Base-by-base conservation (phyloP, 2,888 invertebrate species). In the Caenorhabditis sp. region DNA sequence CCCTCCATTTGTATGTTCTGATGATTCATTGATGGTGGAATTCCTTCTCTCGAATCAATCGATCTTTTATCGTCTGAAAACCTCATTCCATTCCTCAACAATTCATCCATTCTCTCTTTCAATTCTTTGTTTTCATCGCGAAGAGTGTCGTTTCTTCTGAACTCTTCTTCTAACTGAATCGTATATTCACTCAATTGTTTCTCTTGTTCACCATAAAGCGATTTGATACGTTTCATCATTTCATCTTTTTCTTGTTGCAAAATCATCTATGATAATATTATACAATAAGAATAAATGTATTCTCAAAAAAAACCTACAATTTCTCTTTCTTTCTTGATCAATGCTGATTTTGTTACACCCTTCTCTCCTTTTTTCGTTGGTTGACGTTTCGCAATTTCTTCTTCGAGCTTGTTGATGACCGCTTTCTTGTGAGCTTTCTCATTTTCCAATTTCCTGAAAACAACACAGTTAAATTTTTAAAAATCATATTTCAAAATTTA, bases 301-400 rank as follows among this genome's bases (percentile, higher is more conserved):
- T n/a, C n/a, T n/a, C n/a, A n/a, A n/a, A n/a, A 25, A 12, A 14
- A 31, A 26, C 49, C 59, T 27, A 82, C 93, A 88, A 93, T 95
- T 89, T 97, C 96, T 88, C 96, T 95, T 86, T 94, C 93, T 90
- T 97, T 97, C 90, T 91, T 81, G 21, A 93, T 94, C 67, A 97
- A 90, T 88, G 97, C 96, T 10, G 65, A 61, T 88, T 95, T 95
- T 5, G 92, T 67, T n/a, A 72, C 59, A 7, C 73, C 73, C 23
- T 76, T 76, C 5, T 73, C 80, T 67, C 77, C 81, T 76, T 70
- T 76, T 43, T 89, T 93, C 92, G 67, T 92, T 92, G 59, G 92
- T 92, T 50, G 93, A 93, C 88, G 93, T 95, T 96, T 92, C 89
- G 95, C 95, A 93, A 97, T 93, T 73, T 97, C 94, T 90, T 97